Base-by-base conservation (phyloP, 2,888 invertebrate species). In the Drosophila niveifrons region DNA sequence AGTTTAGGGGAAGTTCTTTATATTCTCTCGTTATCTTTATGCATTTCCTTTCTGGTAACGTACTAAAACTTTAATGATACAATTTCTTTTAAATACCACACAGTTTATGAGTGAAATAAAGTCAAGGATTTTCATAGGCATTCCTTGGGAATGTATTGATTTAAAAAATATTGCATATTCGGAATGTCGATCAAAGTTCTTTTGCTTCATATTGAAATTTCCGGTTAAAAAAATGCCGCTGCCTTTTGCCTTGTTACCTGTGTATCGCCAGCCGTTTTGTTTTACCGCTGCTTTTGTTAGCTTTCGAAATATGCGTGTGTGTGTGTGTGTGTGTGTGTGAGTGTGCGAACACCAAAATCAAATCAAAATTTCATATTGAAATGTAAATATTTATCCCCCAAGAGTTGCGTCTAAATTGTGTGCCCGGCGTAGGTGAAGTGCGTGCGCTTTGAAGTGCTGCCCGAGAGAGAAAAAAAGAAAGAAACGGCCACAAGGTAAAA, bases 301-400 rank as follows among this genome's bases (percentile, higher is more conserved):
- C 48, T 82, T 69, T 80, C 56, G 9, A 65, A 67, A 75, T 82
- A 17, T 62, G 31, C 29, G 15, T 0, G 4, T 44, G 44, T 36
- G 46, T 46, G 46, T 46, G 23, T 23, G 23, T 23, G 18, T 18
- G 18, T 18, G 18, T 0, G 44, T 8, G 50, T 18, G 70, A 83
- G 82, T 83, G 70, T 77, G 87, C 87, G 61, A 66, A 78, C 78
- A 66, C 61, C 78, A 64, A 80, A 87, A 87, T 74, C 80, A 73
- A 84, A 87, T 87, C 88, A 87, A 87, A 82, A 78, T 84, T 87
- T 87, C 80, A 62, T 80, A 87, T 84, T 65, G 88, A 84, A 84
- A 84, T 80, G 83, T 84, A 84, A 84, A 84, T 87, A 84, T 84
- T 84, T 84, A 82, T 86, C 18, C 67, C 67, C 56, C 66, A 57